Conservation (phyloP, 2,113 vertebrate genomes). For the Leuciscus idus region DNA sequence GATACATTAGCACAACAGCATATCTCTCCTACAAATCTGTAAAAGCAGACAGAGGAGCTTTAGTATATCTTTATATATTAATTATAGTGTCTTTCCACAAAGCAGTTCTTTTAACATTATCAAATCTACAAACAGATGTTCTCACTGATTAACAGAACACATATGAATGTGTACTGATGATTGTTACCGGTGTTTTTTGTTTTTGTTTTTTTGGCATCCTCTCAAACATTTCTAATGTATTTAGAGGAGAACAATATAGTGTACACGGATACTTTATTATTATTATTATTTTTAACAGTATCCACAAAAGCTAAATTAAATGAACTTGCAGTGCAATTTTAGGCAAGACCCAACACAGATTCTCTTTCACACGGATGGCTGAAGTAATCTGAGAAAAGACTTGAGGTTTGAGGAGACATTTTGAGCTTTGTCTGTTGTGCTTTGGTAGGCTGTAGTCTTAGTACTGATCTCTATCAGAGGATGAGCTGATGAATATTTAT, state of each 20-base stretch:
- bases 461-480: slow-evolving; percentile 7
- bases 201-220: not conserved
- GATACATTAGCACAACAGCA: not conserved
- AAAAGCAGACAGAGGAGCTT: not conserved
- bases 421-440: not conserved
- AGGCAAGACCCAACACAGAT: slow-evolving; percentile 16
- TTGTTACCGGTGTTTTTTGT: not conserved
- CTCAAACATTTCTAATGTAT: not conserved
- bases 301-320: slow-evolving; percentile 31
- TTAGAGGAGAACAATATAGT: not conserved
- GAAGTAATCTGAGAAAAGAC: not conserved
- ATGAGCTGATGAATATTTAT: not conserved
- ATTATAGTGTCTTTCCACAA: not conserved
- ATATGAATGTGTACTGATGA: not conserved
- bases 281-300: not conserved
- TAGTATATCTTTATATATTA: not conserved
- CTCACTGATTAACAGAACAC: not conserved
- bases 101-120: not conserved
- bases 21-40: slow-evolving; percentile 13
- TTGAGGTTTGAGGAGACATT: slow-evolving; percentile 27
- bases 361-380: not conserved
- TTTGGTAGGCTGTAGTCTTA: slow-evolving; percentile 7
- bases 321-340: slow-evolving; percentile 10
- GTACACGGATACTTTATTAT: slow-evolving; percentile 21
- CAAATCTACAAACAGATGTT: slow-evolving; percentile 12